These are phyloP conservation scores for Lathamus discolor DNA, from an alignment of 2,113 vertebrate species.

Conservation along the genomic window DNA sequence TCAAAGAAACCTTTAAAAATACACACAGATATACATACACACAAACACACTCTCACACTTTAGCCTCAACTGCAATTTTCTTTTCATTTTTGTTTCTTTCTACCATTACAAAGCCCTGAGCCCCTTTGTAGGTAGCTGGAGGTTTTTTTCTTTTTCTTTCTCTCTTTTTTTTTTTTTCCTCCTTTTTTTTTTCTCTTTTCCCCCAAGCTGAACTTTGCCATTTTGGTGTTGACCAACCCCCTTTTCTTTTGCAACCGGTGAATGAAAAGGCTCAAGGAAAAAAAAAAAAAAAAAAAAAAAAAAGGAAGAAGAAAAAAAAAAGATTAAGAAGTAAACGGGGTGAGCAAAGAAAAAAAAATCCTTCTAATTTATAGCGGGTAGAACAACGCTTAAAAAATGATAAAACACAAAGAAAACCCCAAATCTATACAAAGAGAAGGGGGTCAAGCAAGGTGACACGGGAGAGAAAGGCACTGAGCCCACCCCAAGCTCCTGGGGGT, in stretches of 20 bases:
- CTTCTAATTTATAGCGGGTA: constrained; percentile 30
- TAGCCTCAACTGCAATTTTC: constrained; percentile 77
- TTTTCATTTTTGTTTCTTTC: constrained; percentile 80
- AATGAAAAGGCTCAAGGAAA: constrained; percentile 54
- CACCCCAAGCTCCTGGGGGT: neutral
- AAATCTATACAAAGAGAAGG: neutral
- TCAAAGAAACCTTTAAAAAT: constrained; percentile 79
- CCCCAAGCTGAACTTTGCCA: constrained; percentile 76
- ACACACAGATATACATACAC: constrained; percentile 72
- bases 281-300: neutral
- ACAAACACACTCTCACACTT: constrained; percentile 74
- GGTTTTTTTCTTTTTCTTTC: neutral
- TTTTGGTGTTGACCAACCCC: constrained; percentile 76
- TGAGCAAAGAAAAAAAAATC: neutral
- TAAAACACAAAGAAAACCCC: neutral
- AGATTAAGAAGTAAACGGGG: constrained; percentile 21
- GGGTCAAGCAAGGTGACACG: neutral
- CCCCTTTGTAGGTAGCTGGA: constrained; percentile 77
- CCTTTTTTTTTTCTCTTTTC: neutral
- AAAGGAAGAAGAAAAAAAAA: neutral
- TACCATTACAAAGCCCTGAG: constrained; percentile 76
- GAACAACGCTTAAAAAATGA: constrained; percentile 49
- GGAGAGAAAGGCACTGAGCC: neutral
- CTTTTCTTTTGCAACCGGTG: constrained; percentile 68
- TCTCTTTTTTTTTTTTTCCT: neutral